Evolutionary conservation across 2,888 invertebrate genomes (phyloP).

Genomic region (Diarsia brunnea): DNA sequence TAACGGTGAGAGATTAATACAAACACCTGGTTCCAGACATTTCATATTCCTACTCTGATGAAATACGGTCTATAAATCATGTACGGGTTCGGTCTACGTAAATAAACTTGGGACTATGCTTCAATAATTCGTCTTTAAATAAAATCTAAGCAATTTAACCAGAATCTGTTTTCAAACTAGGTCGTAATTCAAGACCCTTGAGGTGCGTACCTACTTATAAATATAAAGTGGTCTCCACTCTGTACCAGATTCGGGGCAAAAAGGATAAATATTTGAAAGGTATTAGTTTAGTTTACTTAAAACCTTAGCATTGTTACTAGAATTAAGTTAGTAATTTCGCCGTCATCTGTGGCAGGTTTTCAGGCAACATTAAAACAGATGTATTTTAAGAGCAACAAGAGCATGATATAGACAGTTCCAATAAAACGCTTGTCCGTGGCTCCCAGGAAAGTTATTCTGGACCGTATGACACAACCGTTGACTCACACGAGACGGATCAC

Average conservation of each 20-base stretch:
- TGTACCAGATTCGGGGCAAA: background rate
- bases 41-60: background rate
- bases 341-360: constrained; percentile 22
- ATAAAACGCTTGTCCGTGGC: constrained; percentile 57
- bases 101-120: background rate
- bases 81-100: background rate
- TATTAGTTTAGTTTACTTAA: background rate
- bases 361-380: constrained; percentile 51
- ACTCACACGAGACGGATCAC: constrained; percentile 67
- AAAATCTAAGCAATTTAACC: background rate
- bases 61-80: constrained; percentile 30
- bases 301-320: constrained; percentile 5
- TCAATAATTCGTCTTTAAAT: background rate
- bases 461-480: constrained; percentile 77
- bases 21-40: constrained; percentile 23
- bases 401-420: constrained; percentile 24
- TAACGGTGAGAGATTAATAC: constrained; percentile 24
- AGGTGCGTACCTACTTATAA: constrained; percentile 11
- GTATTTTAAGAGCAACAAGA: constrained; percentile 56
- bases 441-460: constrained; percentile 74
- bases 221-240: constrained; percentile 19
- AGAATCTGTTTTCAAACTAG: constrained; percentile 4
- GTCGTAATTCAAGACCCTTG: background rate
- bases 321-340: background rate
- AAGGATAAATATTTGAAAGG: constrained; percentile 1